These are phyloP conservation scores for Quadriops clusia DNA, from an alignment of 2,888 invertebrate species.

Conservation along the genomic window DNA sequence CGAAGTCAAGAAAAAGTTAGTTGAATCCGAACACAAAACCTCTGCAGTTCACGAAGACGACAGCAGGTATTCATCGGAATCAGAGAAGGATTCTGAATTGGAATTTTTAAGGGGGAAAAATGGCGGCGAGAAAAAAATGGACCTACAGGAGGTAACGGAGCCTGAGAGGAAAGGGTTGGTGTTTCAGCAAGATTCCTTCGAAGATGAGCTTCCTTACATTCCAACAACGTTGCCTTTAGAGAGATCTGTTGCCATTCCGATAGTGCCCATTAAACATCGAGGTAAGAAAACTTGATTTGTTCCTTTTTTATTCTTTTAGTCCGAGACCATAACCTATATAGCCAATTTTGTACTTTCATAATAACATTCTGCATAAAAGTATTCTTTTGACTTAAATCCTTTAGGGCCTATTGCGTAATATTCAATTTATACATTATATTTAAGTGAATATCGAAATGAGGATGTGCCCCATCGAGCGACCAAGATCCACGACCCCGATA, in stretches of 20 bases:
- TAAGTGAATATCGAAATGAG: constrained; percentile 49
- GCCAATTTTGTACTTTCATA: no score
- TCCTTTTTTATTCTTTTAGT: no score
- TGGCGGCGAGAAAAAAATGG: constrained; percentile 19
- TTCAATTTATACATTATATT: no score
- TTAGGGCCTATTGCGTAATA: no score
- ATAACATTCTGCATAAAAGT: no score
- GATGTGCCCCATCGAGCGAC: constrained; percentile 61
- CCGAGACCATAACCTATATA: no score
- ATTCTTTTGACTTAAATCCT: no score
- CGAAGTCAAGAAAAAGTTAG: constrained; percentile 1
- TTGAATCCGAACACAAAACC: constrained; percentile 8
- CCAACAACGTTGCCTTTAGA: constrained; percentile 83
- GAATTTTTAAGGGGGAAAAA: constrained; percentile 32
- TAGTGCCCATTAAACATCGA: constrained; percentile 68
- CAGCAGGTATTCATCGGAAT: constrained; percentile 58
- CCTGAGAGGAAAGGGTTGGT: constrained; percentile 67
- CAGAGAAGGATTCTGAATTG: constrained; percentile 58
- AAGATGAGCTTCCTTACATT: constrained; percentile 73
- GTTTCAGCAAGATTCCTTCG: constrained; percentile 69
- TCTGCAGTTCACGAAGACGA: constrained; percentile 36
- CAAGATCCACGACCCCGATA: constrained; percentile 61
- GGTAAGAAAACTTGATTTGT: no score
- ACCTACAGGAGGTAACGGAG: constrained; percentile 45
- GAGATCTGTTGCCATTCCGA: constrained; percentile 66